These are phyloP conservation scores for Penaeus vannamei DNA, from an alignment of 1,140 invertebrate species.

Conservation along the genomic window DNA sequence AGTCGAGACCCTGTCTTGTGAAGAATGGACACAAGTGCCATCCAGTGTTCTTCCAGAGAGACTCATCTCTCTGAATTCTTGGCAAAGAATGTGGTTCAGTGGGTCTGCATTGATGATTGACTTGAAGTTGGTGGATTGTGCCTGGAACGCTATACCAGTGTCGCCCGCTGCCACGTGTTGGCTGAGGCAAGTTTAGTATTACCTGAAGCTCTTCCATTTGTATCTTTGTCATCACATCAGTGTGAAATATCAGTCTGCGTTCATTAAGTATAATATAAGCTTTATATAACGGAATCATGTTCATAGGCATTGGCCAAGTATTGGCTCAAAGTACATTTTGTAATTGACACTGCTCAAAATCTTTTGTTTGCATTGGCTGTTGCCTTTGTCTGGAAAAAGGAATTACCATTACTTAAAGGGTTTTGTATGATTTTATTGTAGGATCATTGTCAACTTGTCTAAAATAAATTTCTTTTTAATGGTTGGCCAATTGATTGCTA, in stretches of 20 bases:
- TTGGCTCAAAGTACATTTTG: constrained; percentile 60
- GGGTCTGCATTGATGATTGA: too few relatives aligned
- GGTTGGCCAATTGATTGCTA: constrained; percentile 48
- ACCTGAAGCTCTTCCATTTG: constrained; percentile 65
- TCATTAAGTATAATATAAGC: constrained; percentile 57
- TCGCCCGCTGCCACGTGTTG: constrained; percentile 53
- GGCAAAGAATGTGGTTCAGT: too few relatives aligned
- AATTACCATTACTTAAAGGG: constrained; percentile 53
- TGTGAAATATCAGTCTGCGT: constrained; percentile 47
- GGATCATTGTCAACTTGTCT: constrained; percentile 64
- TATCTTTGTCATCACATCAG: constrained; percentile 58
- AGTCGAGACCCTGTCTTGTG: not conserved
- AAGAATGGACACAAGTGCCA: too few relatives aligned
- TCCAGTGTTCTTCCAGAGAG: too few relatives aligned
- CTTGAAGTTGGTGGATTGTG: constrained; percentile 16
- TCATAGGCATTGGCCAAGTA: constrained; percentile 38
- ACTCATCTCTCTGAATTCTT: too few relatives aligned
- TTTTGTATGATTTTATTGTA: constrained; percentile 64
- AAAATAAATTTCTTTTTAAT: constrained; percentile 66
- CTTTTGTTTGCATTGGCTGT: constrained; percentile 61
- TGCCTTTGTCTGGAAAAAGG: constrained; percentile 38
- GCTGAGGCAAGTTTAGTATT: constrained; percentile 60
- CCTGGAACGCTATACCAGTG: constrained; percentile 38
- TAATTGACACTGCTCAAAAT: constrained; percentile 63
- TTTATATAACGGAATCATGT: constrained; percentile 59